Conservation (phyloP, 2,797 vertebrate species). For the Sciurus vulgaris region DNA sequence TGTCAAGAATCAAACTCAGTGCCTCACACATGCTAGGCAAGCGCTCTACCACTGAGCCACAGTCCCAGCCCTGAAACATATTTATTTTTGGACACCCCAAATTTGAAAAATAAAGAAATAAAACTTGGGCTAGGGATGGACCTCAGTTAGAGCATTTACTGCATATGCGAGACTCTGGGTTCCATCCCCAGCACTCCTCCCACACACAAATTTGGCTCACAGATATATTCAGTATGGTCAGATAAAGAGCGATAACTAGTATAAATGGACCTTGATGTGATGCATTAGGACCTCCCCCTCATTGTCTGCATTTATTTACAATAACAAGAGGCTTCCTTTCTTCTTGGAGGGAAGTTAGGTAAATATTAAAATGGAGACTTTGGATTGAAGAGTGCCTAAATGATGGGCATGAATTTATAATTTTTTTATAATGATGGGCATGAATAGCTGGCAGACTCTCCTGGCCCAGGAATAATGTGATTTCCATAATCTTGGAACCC, state of each 20-base stretch:
- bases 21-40: too few relatives aligned
- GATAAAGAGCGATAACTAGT: slow-evolving; percentile 8
- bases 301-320: neutral
- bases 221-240: neutral
- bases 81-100: slow-evolving; percentile 18
- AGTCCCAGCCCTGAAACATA: neutral
- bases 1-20: too few relatives aligned
- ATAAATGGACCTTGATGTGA: neutral
- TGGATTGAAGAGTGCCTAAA: neutral
- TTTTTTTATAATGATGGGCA: too few relatives aligned
- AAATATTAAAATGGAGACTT: neutral
- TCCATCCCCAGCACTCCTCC: neutral
- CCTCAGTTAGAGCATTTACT: neutral
- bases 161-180: neutral
- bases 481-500: neutral
- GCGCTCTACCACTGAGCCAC: too few relatives aligned
- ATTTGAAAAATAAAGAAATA: slow-evolving; percentile 30
- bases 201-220: neutral
- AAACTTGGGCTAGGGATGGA: neutral
- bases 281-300: neutral
- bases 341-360: neutral
- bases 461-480: neutral
- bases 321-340: neutral
- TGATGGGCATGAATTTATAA: neutral
- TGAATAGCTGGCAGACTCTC: neutral